Conservation (phyloP, 2,888 invertebrate species). For the Helleia helle region DNA sequence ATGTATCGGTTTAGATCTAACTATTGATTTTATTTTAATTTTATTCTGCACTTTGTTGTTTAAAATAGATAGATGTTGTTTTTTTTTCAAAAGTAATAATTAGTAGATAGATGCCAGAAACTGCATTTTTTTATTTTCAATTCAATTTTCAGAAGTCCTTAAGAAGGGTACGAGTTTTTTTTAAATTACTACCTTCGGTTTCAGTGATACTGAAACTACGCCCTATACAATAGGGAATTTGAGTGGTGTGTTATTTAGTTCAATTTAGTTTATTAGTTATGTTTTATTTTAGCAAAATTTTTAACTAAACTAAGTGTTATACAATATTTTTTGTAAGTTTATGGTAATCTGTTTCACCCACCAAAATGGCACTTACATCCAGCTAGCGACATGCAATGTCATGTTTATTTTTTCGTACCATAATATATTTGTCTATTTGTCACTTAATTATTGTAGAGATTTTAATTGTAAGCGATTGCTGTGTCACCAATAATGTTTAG, state of each 20-base stretch:
- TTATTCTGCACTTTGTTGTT: constrained; percentile 70
- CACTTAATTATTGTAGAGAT: constrained; percentile 52
- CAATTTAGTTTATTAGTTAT: constrained; percentile 74
- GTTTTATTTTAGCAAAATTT: constrained; percentile 75
- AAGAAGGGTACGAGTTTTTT: constrained; percentile 44
- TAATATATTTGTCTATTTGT: constrained; percentile 43
- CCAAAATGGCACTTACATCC: constrained; percentile 56
- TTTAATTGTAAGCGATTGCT: constrained; percentile 63
- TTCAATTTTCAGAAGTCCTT: constrained; percentile 44
- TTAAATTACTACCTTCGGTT: constrained; percentile 59
- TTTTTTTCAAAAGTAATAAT: constrained; percentile 55
- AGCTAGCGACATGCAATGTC: constrained; percentile 37
- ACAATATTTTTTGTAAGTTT: constrained; percentile 68
- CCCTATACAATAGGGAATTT: constrained; percentile 62
- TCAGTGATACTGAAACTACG: constrained; percentile 60
- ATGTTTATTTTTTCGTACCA: constrained; percentile 51
- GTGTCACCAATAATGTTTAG: constrained; percentile 72
- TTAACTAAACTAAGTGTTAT: constrained; percentile 71
- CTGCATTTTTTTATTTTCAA: constrained; percentile 60
- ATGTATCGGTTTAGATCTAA: constrained; percentile 66
- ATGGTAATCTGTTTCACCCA: constrained; percentile 66
- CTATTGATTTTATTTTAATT: constrained; percentile 72
- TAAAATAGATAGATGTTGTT: constrained; percentile 53
- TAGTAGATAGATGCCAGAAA: constrained; percentile 61
- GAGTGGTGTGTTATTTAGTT: constrained; percentile 71